Percentiles rank a stretch among this genome's conserved stretches.
phyloP scores from a whole-genome alignment of 2,797 vertebrate genomes.

The Rhinogobio ventralis region DNA sequence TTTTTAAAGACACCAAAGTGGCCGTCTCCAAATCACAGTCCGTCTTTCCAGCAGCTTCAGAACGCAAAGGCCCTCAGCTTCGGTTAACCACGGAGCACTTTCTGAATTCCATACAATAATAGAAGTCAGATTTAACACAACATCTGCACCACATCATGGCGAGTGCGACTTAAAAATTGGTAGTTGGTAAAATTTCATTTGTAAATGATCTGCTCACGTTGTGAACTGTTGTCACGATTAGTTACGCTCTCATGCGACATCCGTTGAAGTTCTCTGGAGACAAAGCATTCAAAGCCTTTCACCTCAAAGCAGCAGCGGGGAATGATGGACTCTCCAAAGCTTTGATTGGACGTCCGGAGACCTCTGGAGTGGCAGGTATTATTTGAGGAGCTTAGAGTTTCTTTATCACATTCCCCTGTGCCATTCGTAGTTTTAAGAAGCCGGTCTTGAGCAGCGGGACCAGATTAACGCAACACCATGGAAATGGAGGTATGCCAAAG shows the following conservation, averaged over 20 bases:
- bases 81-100: constrained; percentile 38
- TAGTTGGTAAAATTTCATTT: background rate
- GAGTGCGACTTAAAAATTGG: background rate
- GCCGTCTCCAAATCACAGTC: constrained; percentile 5
- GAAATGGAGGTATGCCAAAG: constrained; percentile 40
- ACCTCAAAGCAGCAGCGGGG: constrained; percentile 32
- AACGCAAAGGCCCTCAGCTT: background rate
- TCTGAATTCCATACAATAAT: constrained; percentile 7
- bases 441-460: constrained; percentile 32
- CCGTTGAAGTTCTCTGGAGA: constrained; percentile 6
- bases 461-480: constrained; percentile 40
- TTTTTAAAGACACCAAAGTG: constrained; percentile 42
- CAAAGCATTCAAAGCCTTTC: constrained; percentile 26
- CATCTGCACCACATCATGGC: constrained; percentile 20
- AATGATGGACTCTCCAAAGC: background rate
- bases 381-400: constrained; percentile 55
- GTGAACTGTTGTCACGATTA: background rate
- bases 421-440: constrained; percentile 23
- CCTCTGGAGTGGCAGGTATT: constrained; percentile 39
- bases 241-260: background rate
- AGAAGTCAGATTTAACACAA: constrained; percentile 13
- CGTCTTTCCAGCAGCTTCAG: constrained; percentile 8
- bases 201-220: background rate
- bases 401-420: constrained; percentile 44
- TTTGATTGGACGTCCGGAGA: constrained; percentile 14